These are phyloP conservation scores for Rhyzopertha dominica DNA, from an alignment of 1,140 invertebrate species.

Conservation along the genomic window DNA sequence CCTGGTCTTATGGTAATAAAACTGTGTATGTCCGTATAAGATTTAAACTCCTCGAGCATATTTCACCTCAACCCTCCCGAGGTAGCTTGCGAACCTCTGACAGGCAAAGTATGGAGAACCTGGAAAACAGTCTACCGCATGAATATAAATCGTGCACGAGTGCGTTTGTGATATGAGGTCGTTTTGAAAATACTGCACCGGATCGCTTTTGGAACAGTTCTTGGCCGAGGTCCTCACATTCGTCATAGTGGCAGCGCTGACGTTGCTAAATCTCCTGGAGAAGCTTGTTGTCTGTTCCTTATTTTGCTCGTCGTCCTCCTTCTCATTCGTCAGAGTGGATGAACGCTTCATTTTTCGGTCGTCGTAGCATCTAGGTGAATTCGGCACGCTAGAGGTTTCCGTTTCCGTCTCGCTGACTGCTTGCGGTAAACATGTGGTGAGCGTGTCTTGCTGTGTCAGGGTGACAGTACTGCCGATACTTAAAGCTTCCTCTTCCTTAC, in stretches of 20 bases:
- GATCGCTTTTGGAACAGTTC: slow-evolving; percentile 41
- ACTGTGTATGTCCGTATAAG: no score
- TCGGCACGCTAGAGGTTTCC: slow-evolving; percentile 39
- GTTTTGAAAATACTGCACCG: slow-evolving; percentile 42
- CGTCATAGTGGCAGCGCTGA: slow-evolving; percentile 50
- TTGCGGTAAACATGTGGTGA: slow-evolving; percentile 18
- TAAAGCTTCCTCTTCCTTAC: slow-evolving; percentile 33
- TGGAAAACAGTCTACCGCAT: no score
- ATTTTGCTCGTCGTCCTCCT: slow-evolving; percentile 21
- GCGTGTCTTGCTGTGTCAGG: slow-evolving; percentile 33
- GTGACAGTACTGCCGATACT: slow-evolving; percentile 36
- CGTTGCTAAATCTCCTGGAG: slow-evolving; percentile 31
- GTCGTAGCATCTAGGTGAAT: slow-evolving; percentile 43
- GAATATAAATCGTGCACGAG: no score
- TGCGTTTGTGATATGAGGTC: no score
- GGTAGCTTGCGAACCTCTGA: no score
- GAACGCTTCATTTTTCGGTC: slow-evolving; percentile 33
- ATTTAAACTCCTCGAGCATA: no score
- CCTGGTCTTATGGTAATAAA: no score
- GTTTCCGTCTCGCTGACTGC: slow-evolving; percentile 39
- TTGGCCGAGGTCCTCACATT: slow-evolving; percentile 48
- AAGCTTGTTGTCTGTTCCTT: slow-evolving; percentile 13
- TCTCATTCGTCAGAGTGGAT: slow-evolving; percentile 38
- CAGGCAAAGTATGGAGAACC: no score
- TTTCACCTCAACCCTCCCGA: no score